phyloP scores from a whole-genome alignment of 2,797 vertebrate species.

The Halcyon chelicuti region DNA sequence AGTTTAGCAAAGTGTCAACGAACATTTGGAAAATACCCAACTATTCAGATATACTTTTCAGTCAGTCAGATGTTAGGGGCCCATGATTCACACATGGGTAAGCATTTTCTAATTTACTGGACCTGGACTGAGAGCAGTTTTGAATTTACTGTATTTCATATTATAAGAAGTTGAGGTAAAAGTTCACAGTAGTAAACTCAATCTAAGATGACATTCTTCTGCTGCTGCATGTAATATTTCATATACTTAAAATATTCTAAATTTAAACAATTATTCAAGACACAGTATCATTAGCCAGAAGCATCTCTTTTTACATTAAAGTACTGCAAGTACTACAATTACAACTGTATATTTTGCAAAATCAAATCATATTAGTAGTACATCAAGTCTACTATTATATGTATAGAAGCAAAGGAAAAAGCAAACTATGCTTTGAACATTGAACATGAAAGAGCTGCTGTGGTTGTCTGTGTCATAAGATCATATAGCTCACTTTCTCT shows the following conservation, averaged over 20 bases:
- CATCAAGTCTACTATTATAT: not conserved
- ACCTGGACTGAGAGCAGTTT: not conserved
- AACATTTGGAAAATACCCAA: not conserved
- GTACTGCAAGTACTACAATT: not conserved
- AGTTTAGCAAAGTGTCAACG: not conserved
- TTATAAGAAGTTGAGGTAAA: not conserved
- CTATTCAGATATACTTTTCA: not conserved
- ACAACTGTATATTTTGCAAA: not conserved
- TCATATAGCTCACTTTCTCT: not conserved
- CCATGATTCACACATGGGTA: not conserved
- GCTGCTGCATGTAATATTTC: not conserved
- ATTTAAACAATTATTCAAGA: not conserved
- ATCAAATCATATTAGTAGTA: not conserved
- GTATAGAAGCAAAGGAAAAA: not conserved
- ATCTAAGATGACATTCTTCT: not conserved
- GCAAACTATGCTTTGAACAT: not conserved
- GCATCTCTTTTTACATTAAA: not conserved
- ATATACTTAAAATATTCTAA: not conserved
- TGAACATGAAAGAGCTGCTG: not conserved
- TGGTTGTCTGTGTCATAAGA: not conserved
- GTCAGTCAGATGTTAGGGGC: not conserved
- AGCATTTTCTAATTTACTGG: not conserved
- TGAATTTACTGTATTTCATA: not conserved
- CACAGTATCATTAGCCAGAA: not conserved
- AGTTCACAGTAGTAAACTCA: not conserved